Conservation (phyloP, 2,888 invertebrate species). For the Nephrotoma flavescens region DNA sequence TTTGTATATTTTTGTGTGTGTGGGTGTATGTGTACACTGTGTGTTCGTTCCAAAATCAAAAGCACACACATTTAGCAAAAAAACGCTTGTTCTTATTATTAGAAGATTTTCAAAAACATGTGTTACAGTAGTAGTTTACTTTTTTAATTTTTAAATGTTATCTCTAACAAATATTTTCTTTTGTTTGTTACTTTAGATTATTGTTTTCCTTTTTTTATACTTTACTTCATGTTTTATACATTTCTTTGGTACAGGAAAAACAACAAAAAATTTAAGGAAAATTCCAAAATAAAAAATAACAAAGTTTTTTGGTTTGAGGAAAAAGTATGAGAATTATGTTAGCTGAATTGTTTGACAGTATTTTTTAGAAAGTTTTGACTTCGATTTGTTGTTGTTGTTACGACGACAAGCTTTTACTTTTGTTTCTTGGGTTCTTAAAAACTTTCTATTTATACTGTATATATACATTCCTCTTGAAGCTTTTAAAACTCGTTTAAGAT, state of each 20-base stretch:
- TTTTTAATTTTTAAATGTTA: background rate
- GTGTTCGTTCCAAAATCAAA: background rate
- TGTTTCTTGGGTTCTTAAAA: background rate
- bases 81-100: background rate
- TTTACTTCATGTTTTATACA: background rate
- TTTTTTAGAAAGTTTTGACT: background rate
- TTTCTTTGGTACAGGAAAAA: background rate
- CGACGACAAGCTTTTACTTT: background rate
- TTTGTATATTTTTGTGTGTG: background rate
- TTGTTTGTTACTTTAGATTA: background rate
- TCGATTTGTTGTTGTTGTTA: background rate
- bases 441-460: no score
- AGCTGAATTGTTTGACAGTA: background rate
- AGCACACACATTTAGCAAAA: background rate
- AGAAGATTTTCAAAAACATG: background rate
- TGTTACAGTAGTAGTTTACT: background rate
- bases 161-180: background rate
- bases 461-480: no score
- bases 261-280: background rate
- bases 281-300: background rate
- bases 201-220: background rate
- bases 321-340: background rate
- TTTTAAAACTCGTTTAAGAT: no score
- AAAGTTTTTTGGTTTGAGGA: background rate
- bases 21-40: no score